Evolutionary conservation across 1,140 invertebrate genomes (phyloP), one percentile per base, ranked within the genome.

Genomic region (Trachymyrmex septentrionalis): DNA sequence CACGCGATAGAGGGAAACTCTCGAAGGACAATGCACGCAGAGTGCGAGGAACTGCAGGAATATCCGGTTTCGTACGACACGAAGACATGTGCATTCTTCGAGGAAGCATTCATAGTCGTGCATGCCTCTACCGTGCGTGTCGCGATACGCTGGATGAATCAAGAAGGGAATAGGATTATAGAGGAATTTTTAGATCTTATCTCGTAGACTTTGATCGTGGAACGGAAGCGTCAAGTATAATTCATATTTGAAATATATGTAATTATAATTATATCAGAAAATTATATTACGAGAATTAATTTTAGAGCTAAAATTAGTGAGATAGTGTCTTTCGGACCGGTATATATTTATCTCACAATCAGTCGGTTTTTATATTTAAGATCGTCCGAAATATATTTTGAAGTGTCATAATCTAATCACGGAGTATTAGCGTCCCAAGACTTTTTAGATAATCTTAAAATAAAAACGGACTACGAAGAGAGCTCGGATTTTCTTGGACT

Each of bases 1-100:
- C 82, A 64, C 72, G 67, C 44, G 55, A 69, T 73, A 72, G 76
- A 82, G 76, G 76, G 85, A 87, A 90, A 87, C 88, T 84, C 76
- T 72, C 55, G 38, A 50, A 63, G 81, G 89, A 87, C 89, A 90
- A 90, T 84, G 88, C 82, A 57, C 30, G 78, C 53, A 64, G 76
- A 85, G 64, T 76, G 75, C 64, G 59, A 69, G 30, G 24, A 89
- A 90, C 86, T 88, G 88, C 92, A 92, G 91, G 91, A 92, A 92
- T 93, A 93, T 93, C 92, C 93, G 92, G 92, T 93, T 93, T 93
- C 92, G 88, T 91, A 82, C 86, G 92, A 84, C 78, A 88, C 86
- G 66, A 84, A 86, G 73, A 84, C 78, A 12, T 16, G 84, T 55
- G 91, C 92, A 93, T 93, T 93, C 93, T 93, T 84, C 75, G 73